Evolutionary conservation across 2,113 vertebrate genomes (phyloP).

Genomic region (Daubentonia madagascariensis): DNA sequence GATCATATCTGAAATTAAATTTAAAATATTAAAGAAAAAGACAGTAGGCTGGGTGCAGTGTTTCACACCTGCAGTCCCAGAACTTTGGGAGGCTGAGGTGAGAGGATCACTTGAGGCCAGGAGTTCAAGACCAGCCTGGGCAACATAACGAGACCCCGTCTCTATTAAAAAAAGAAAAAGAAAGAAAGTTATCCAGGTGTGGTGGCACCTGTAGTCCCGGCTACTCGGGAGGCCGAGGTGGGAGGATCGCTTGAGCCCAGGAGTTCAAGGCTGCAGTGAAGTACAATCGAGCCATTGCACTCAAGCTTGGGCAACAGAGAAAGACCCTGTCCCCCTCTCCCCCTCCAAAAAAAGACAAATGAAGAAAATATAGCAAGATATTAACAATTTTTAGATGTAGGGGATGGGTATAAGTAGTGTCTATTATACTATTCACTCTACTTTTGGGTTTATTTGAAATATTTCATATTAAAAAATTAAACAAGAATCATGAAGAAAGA

Average conservation of each 20-base stretch:
- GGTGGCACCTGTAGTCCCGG: neutral
- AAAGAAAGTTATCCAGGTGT: neutral
- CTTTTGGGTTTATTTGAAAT: neutral
- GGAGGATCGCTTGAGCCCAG: neutral
- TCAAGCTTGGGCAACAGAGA: neutral
- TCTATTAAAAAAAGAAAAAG: neutral
- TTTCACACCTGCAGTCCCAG: neutral
- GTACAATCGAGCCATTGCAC: too few species aligned
- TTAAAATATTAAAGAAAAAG: neutral
- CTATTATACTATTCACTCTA: neutral
- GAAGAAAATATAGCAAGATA: neutral
- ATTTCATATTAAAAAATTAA: neutral
- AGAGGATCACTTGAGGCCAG: neutral
- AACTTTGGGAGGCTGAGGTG: neutral
- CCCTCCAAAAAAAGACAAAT: neutral
- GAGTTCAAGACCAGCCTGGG: neutral
- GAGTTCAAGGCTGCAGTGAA: neutral
- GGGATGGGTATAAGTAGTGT: too few species aligned
- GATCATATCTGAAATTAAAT: neutral
- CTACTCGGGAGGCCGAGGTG: neutral
- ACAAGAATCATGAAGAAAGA: neutral
- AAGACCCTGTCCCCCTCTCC: neutral
- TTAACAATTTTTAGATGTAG: neutral
- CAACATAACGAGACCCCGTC: neutral
- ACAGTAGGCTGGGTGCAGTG: neutral